A percentile compares a stretch with the other conserved stretches of the same genome.
Evolutionary conservation across 2,113 vertebrate genomes (phyloP).

Genomic region (Dicentrarchus labrax): DNA sequence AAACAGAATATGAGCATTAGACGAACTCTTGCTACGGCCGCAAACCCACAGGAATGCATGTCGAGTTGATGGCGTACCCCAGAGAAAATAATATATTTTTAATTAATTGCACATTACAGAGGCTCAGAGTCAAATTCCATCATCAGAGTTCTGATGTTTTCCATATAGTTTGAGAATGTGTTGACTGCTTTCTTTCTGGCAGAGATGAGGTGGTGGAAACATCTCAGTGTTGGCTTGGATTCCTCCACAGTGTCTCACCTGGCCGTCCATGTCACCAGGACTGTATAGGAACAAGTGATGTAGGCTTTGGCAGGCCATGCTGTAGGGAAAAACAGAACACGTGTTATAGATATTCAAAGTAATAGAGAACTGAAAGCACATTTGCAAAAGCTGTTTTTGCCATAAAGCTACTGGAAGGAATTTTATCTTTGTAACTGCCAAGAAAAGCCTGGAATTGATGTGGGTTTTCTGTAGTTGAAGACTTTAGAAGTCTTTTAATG

Average conservation of each 20-base stretch:
- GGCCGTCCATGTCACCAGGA: slow-evolving; percentile 26
- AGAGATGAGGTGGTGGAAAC: slow-evolving; percentile 35
- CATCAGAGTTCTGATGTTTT: slow-evolving; percentile 50
- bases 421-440: slow-evolving; percentile 28
- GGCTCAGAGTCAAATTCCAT: slow-evolving; percentile 38
- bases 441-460: slow-evolving; percentile 25
- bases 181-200: slow-evolving; percentile 43
- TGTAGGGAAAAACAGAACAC: slow-evolving; percentile 21
- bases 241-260: slow-evolving; percentile 25
- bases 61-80: slow-evolving; percentile 23
- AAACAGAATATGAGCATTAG: slow-evolving; percentile 35
- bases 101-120: slow-evolving; percentile 66
- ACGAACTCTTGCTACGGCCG: slow-evolving; percentile 27
- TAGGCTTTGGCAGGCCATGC: slow-evolving; percentile 19
- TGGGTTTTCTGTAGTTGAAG: slow-evolving; percentile 9
- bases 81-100: slow-evolving; percentile 47
- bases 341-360: slow-evolving; percentile 25
- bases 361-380: slow-evolving; percentile 38
- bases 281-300: slow-evolving; percentile 38
- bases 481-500: slow-evolving; percentile 12
- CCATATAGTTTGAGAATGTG: slow-evolving; percentile 40
- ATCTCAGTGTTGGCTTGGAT: slow-evolving; percentile 25
- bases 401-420: slow-evolving; percentile 56
- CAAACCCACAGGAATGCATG: slow-evolving; percentile 57
- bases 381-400: slow-evolving; percentile 51